These are phyloP conservation scores for Mesorhabditis belari DNA, from an alignment of 2,888 invertebrate species.

Conservation along the genomic window DNA sequence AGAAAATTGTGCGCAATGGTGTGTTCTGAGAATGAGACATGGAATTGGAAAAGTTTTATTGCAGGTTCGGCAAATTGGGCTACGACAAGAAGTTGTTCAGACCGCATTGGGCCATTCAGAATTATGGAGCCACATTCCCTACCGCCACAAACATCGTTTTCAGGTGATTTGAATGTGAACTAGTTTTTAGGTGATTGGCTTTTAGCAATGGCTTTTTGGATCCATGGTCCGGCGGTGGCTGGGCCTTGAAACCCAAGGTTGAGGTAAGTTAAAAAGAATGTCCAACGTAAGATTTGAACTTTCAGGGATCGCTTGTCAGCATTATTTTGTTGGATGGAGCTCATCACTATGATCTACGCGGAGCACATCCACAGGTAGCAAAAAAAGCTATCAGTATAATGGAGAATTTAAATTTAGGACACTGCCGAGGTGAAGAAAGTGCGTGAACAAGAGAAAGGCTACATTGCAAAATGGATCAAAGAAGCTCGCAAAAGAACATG, in stretches of 20 bases:
- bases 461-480: slow-evolving; percentile 38
- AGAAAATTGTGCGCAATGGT: slow-evolving; percentile 62
- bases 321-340: slow-evolving; percentile 56
- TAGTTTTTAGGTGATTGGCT: background rate
- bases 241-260: slow-evolving; percentile 20
- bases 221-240: slow-evolving; percentile 59
- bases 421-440: slow-evolving; percentile 45
- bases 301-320: slow-evolving; percentile 48
- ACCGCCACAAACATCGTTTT: slow-evolving; percentile 64
- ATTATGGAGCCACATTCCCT: slow-evolving; percentile 70
- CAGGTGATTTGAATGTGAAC: slow-evolving; percentile 52
- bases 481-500: too few species aligned
- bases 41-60: background rate
- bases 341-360: slow-evolving; percentile 58
- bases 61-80: slow-evolving; percentile 20
- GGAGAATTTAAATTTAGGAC: too few species aligned
- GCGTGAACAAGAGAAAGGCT: slow-evolving; percentile 30
- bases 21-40: background rate
- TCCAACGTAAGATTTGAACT: background rate
- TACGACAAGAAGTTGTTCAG: slow-evolving; percentile 64
- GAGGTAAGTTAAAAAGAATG: slow-evolving; percentile 2
- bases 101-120: slow-evolving; percentile 65
- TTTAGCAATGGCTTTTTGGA: slow-evolving; percentile 58
- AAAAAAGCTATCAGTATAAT: background rate
- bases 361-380: slow-evolving; percentile 46